phyloP scores from a whole-genome alignment of 2,113 vertebrate genomes.

The Noctilio leporinus region DNA sequence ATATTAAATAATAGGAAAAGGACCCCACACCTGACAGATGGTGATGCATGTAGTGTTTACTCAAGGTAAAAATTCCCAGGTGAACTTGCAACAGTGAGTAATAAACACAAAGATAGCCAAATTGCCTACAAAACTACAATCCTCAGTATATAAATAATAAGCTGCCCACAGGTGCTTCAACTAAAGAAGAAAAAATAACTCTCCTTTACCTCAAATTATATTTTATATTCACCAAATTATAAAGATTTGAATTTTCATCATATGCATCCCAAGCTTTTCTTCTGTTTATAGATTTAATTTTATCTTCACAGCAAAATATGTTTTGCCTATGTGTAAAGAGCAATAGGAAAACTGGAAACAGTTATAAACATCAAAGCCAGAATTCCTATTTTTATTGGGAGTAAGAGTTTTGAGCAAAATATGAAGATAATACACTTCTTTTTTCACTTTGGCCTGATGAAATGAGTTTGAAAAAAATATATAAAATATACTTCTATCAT shows the following conservation, averaged over 20 bases:
- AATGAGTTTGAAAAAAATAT: neutral
- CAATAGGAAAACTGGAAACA: neutral
- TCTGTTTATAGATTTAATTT: neutral
- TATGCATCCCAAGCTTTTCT: neutral
- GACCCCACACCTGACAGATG: neutral
- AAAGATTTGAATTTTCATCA: neutral
- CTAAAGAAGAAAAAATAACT: neutral
- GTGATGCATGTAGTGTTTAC: neutral
- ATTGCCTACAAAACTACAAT: neutral
- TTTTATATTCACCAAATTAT: neutral
- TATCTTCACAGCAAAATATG: conserved; percentile 26
- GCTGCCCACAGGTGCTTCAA: neutral
- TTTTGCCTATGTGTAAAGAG: neutral
- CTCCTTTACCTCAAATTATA: neutral
- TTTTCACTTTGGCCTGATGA: neutral
- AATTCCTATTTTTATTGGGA: neutral
- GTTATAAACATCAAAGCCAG: neutral
- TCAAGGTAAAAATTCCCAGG: neutral
- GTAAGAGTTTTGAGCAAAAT: neutral
- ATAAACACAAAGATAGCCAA: neutral
- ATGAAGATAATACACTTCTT: neutral
- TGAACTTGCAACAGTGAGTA: neutral
- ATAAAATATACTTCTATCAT: neutral
- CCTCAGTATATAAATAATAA: neutral
- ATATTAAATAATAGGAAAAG: neutral